phyloP scores from a whole-genome alignment of 2,797 vertebrate genomes.

The Enteromius trimaculatus region DNA sequence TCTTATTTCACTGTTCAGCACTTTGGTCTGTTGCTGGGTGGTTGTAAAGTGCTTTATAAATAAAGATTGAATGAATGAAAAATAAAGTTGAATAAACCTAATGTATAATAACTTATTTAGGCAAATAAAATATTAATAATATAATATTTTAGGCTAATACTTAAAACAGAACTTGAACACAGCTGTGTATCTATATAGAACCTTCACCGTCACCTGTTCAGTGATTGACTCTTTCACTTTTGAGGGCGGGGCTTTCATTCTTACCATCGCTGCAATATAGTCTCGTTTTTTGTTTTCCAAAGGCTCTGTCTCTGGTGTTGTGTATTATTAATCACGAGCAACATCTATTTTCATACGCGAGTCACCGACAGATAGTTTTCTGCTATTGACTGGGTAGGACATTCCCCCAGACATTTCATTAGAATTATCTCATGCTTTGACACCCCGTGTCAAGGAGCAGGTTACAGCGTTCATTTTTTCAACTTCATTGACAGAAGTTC shows the following conservation, averaged over 20 bases:
- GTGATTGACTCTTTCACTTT: background rate
- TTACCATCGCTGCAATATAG: too few species aligned
- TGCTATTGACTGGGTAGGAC: constrained; percentile 22
- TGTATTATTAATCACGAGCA: constrained; percentile 28
- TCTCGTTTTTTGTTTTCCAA: background rate
- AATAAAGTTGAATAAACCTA: too few species aligned
- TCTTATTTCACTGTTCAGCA: too few species aligned
- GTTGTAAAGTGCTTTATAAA: too few species aligned
- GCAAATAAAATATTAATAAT: background rate
- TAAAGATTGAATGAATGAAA: too few species aligned
- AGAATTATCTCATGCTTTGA: constrained; percentile 29
- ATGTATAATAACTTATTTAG: background rate
- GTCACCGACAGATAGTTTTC: constrained; percentile 2
- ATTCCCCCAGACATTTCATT: constrained; percentile 24
- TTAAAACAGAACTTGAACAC: too few species aligned
- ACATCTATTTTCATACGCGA: constrained; percentile 15
- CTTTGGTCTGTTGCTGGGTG: too few species aligned
- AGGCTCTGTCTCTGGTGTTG: background rate
- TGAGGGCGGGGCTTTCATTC: background rate
- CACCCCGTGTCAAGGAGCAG: constrained; percentile 1
- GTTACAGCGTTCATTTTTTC: background rate
- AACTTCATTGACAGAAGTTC: constrained; percentile 34
- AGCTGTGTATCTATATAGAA: background rate
- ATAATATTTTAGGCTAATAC: background rate
- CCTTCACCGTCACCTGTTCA: background rate